Conservation (phyloP, 2,888 invertebrate species). For the Ophonus ardosiacus region DNA sequence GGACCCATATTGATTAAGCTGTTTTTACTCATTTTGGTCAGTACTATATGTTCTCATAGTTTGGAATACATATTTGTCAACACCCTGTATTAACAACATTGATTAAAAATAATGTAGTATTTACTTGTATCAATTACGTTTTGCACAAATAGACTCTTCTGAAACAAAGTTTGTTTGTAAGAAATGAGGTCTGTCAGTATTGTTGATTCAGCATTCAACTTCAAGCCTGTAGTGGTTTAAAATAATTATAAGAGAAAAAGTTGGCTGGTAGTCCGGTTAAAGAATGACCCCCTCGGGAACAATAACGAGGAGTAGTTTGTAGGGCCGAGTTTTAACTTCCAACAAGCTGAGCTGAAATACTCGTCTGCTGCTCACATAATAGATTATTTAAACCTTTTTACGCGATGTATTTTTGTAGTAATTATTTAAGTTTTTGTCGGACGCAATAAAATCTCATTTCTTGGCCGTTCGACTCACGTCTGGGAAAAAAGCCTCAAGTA, state of each 20-base stretch:
- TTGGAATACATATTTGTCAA: too few relatives aligned
- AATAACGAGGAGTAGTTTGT: constrained; percentile 25
- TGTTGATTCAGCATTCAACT: neutral
- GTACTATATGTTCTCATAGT: too few relatives aligned
- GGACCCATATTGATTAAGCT: too few relatives aligned
- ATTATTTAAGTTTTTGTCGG: constrained; percentile 51
- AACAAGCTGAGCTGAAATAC: neutral
- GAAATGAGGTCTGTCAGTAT: neutral
- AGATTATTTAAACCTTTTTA: constrained; percentile 61
- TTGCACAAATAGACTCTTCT: neutral
- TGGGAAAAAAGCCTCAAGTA: constrained; percentile 49
- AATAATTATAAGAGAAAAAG: constrained; percentile 43
- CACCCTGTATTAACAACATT: neutral
- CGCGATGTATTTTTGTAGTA: constrained; percentile 52
- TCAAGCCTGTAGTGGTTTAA: constrained; percentile 4
- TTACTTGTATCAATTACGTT: neutral
- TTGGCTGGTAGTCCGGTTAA: constrained; percentile 13
- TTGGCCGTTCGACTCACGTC: constrained; percentile 24
- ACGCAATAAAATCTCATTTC: constrained; percentile 58
- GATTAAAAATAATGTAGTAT: neutral
- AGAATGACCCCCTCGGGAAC: constrained; percentile 50
- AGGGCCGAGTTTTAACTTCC: constrained; percentile 24
- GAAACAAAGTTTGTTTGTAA: neutral
- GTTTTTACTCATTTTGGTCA: too few relatives aligned
- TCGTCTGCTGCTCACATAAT: constrained; percentile 55